phyloP scores from a whole-genome alignment of 2,797 vertebrate species.

The Anguilla marmorata region DNA sequence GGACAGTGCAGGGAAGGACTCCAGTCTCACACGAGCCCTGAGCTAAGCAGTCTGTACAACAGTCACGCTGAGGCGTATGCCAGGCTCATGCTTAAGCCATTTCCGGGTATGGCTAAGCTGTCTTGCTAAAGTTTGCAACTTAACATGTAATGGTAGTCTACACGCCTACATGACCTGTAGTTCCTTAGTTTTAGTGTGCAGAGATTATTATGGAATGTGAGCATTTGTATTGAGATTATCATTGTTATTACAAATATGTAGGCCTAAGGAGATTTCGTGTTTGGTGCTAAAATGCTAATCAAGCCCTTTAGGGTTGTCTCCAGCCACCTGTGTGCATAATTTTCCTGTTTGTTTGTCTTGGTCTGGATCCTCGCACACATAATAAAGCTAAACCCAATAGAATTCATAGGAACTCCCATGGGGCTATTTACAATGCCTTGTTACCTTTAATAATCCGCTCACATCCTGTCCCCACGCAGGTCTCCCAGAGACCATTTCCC shows the following conservation, averaged over 20 bases:
- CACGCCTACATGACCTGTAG: background rate
- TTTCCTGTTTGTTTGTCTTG: background rate
- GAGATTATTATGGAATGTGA: background rate
- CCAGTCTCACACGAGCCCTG: background rate
- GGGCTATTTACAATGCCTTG: background rate
- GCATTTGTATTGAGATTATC: background rate
- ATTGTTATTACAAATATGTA: background rate
- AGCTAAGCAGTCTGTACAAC: background rate
- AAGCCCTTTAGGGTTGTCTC: too few relatives aligned
- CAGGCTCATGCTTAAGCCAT: background rate
- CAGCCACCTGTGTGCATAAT: background rate
- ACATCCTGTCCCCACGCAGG: background rate
- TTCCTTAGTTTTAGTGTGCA: background rate
- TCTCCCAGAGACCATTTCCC: background rate
- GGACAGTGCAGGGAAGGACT: background rate
- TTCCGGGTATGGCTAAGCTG: background rate
- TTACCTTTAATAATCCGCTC: conserved; percentile 6
- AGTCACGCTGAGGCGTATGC: background rate
- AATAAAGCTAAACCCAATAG: background rate
- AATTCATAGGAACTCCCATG: background rate
- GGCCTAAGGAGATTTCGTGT: background rate
- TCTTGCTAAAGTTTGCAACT: background rate
- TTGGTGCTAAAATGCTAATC: background rate
- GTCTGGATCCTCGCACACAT: background rate
- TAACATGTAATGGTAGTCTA: background rate